Evolutionary conservation across 2,113 vertebrate genomes (phyloP), one percentile per base, ranked within the genome.

Genomic region (Rhinogobius similis): DNA sequence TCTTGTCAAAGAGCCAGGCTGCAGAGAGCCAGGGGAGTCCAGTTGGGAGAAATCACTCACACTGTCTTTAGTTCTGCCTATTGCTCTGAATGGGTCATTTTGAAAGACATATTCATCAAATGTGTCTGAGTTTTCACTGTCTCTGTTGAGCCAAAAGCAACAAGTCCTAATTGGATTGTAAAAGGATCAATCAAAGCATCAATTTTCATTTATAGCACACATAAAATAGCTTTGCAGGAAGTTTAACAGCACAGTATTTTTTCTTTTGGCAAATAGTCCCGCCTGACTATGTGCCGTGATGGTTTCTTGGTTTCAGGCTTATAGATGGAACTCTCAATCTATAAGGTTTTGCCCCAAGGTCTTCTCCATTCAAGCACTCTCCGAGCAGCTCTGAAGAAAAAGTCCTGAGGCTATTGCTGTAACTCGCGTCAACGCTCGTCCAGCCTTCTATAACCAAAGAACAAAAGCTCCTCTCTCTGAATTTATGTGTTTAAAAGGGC

Each of bases 1-100:
- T 73, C 58, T 72, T 68, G 68, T 70, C 76, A 75, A 62, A 38
- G 62, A 70, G 29, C 27, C 63, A 50, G 62, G 55, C 27, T 64
- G 56, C 62, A 62, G 48, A 53, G 24, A 58, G 65, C 38, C 43
- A 55, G 5, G 14, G 53, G 53, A 55, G 29, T 73, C 44, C 4
- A n/a, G 48, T 26, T 67, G 23, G 11, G 48, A 27, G 23, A 48
- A 46, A 64, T 59, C 29, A 58, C 24, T 63, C 53, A 73, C 41
- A 18, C 26, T 44, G 48, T 62, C 12, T 21, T 52, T 66, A 48
- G 14, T 72, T 29, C 26, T 27, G 29, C 36, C 24, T 66, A 26
- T 27, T 32, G 29, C 29, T n/a, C 38, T 27, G 26, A 63, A 63
- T 23, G 13, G 39, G 62, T 21, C n/a, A 23, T 41, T 26, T 63